A percentile compares a stretch with the other conserved stretches of the same genome.
Evolutionary conservation across 1,140 invertebrate genomes (phyloP).

Genomic region (Cepaea nemoralis): DNA sequence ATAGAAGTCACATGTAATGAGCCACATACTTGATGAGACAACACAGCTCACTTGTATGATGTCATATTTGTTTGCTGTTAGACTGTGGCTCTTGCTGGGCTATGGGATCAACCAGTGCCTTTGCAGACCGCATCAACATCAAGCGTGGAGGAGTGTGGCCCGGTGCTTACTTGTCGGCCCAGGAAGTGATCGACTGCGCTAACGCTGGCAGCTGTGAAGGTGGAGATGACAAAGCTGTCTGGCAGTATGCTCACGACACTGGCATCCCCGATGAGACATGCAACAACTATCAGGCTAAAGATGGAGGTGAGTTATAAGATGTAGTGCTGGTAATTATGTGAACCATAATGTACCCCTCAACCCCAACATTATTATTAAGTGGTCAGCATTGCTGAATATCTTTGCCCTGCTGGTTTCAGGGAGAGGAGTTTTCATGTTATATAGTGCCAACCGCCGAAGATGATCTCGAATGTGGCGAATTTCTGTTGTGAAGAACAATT

Average conservation of each 20-base stretch:
- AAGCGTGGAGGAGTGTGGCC: conserved; percentile 73
- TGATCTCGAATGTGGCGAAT: too few species aligned
- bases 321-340: too few species aligned
- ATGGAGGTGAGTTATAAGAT: conserved; percentile 28
- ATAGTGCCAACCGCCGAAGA: too few species aligned
- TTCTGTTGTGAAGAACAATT: too few species aligned
- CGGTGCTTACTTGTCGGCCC: conserved; percentile 72
- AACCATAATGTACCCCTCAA: too few species aligned
- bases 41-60: background rate
- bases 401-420: too few species aligned
- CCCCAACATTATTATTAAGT: too few species aligned
- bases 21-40: background rate
- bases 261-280: conserved; percentile 35
- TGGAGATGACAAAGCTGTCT: conserved; percentile 36
- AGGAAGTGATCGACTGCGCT: conserved; percentile 74
- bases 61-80: conserved; percentile 48
- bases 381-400: too few species aligned
- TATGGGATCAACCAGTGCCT: conserved; percentile 72
- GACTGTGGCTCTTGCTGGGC: conserved; percentile 76
- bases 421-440: too few species aligned
- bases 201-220: conserved; percentile 64
- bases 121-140: conserved; percentile 75
- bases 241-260: conserved; percentile 1
- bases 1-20: background rate
- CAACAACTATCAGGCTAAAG: conserved; percentile 37